Base-by-base conservation (phyloP, 2,888 invertebrate species). In the Agrochola macilenta region DNA sequence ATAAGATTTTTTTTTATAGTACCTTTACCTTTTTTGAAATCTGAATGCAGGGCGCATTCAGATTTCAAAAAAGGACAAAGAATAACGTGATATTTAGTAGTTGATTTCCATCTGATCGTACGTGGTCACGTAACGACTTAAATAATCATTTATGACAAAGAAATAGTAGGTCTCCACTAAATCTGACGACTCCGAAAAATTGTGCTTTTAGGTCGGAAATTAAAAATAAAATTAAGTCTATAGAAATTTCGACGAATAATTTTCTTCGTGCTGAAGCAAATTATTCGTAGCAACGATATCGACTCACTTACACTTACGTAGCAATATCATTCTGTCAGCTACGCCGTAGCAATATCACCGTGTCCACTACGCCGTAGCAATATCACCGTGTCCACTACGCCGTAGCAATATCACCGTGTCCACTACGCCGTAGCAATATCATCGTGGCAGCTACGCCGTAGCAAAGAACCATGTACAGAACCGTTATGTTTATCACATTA, bases 311-410 rank as follows among this genome's bases (percentile, higher is more conserved):
- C 61, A 46, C 14, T n/a, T 39, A 39, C 54, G 49, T 58, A 79
- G 58, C 64, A 49, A 52, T 26, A 54, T 30, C 14, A 35, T 35
- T 14, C 0, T 3, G 8, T n/a, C 17, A 14, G 63, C 80, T 78
- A 71, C 79, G 78, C 17, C 49, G 74, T 74, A 73, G 71, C 52
- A 52, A 26, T 68, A 68, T 43, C 23, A 12, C 26, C 23, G 49
- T 20, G 49, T 52, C 54, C 0, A 17, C 20, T 58, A 11, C 54
- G 35, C 4, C 35, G 35, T 35, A 69, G n/a, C 35, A 57, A n/a
- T 35, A 17, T 54, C 54, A 23, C 9, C 5, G 57, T 57, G 30
- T 52, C 54, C 0, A 17, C 20, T 58, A 11, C 54, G 35, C 4
- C 35, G 35, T 35, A 69, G n/a, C 35, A 57, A n/a, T 35, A 17